Base-by-base conservation (phyloP, 37 sponge, comb jelly and placozoan genomes). In the Aphrocallistes beatrix region DNA sequence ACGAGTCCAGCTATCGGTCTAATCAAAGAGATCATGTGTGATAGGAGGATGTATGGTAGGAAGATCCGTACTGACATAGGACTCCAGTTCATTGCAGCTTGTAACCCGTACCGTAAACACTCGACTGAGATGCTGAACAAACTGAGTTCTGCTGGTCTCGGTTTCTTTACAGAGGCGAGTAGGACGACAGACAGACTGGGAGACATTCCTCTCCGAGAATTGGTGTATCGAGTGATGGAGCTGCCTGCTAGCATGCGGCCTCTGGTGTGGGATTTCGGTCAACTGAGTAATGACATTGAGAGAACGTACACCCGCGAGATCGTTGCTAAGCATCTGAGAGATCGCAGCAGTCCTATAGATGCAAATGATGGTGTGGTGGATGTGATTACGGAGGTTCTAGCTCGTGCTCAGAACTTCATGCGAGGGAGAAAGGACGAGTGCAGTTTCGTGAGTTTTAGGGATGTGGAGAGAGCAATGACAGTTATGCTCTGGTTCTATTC, bases 21-120 rank as follows among this genome's bases (percentile, higher is more conserved):
- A 84, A 97, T 97, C 51, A 97, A 94, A 45, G 98, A 97, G 90
- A 91, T 97, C 82, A 94, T 97, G 95, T 97, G 98, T 93, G 94
- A 97, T 81, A 83, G 87, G 36, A 88, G 94, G 38, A 37, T 97
- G 36, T 81, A 91, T 45, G 98, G 98, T 23, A 82, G 83, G 75
- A 82, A 88, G 23, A 88, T 97, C 48, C 88, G 84, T 19, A 38
- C 37, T 81, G 90, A 90, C 81, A 81, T 97, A 38, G 34, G 75
- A 60, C 75, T 60, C 10, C 93, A 93, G 81, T 91, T 97, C 86
- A 94, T 97, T 82, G 98, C 98, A 85, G 95, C 98, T 49, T 94
- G 96, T 83, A 97, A 97, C 49, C 98, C 98, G 23, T 97, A 97
- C 90, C 75, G 75, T 13, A 60, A 28, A 60, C 75, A 60, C 75